A percentile compares a stretch with the other conserved stretches of the same genome.
phyloP scores from a whole-genome alignment of 2,797 vertebrate species.

The Tachyglossus aculeatus region DNA sequence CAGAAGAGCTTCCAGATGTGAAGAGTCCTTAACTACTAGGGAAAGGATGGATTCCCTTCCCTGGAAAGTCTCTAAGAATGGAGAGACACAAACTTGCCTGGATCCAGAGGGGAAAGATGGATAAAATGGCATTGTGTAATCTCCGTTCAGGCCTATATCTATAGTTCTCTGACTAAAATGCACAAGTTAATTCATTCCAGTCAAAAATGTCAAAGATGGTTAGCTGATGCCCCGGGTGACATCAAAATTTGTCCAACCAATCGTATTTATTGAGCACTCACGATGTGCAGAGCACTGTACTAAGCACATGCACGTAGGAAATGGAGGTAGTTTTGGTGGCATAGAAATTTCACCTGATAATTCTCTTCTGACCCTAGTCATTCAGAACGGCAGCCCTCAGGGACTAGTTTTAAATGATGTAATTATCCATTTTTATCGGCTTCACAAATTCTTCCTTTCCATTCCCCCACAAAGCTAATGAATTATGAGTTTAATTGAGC shows the following conservation, averaged over 20 bases:
- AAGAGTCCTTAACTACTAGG: too few relatives aligned
- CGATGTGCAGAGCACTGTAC: too few relatives aligned
- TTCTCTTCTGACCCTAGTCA: conserved; percentile 49
- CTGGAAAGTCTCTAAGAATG: too few relatives aligned
- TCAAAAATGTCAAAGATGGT: conserved; percentile 15
- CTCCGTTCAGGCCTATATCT: too few relatives aligned
- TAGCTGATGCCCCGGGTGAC: conserved; percentile 23
- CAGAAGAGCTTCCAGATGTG: too few relatives aligned
- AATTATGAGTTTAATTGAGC: background rate
- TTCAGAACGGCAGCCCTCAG: conserved; percentile 42
- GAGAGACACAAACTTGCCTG: too few relatives aligned
- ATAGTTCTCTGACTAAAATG: background rate
- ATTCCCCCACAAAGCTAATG: conserved; percentile 1
- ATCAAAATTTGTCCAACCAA: conserved; percentile 41
- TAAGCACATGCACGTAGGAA: conserved; percentile 21
- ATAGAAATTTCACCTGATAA: conserved; percentile 53
- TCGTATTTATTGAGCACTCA: too few relatives aligned
- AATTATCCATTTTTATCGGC: conserved; percentile 59
- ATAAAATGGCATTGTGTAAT: too few relatives aligned
- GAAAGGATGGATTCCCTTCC: too few relatives aligned
- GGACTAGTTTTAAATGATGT: conserved; percentile 55
- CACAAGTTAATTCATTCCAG: background rate
- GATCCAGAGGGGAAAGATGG: too few relatives aligned
- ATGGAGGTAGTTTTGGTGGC: conserved; percentile 39
- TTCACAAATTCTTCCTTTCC: conserved; percentile 57